A percentile compares a stretch with the other conserved stretches of the same genome.
phyloP scores from a whole-genome alignment of 1,140 invertebrate species.

The Anastrepha obliqua region DNA sequence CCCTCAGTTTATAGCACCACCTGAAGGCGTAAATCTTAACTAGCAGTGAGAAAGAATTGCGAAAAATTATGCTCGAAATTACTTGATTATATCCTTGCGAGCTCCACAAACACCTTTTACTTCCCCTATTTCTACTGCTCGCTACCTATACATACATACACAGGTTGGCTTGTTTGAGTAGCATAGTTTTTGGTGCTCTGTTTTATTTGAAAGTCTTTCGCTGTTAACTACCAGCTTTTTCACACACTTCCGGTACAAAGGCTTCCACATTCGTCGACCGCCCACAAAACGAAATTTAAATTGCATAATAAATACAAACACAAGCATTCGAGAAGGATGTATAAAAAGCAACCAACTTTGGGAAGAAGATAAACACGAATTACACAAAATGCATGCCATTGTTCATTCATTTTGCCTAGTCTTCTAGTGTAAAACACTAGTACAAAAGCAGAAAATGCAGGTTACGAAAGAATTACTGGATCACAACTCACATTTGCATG shows the following conservation, averaged over 20 bases:
- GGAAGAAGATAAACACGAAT: neutral
- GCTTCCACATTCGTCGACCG: neutral
- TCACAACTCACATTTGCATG: no score
- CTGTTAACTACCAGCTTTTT: neutral
- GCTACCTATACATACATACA: neutral
- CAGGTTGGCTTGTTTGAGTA: neutral
- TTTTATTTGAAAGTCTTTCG: neutral
- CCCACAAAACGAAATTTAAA: neutral
- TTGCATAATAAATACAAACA: neutral
- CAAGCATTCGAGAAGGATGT: neutral
- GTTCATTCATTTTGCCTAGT: no score
- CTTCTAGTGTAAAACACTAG: no score
- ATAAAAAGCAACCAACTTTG: neutral
- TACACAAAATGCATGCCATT: no score
- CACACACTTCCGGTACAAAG: slow-evolving; percentile 1
- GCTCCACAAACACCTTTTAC: neutral
- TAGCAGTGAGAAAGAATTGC: no score
- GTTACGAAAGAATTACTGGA: no score
- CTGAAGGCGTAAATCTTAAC: no score
- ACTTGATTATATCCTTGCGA: no score
- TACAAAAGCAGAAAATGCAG: no score
- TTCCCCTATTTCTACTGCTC: neutral
- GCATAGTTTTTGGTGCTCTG: neutral
- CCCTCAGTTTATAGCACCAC: no score
- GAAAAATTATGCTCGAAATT: no score